Evolutionary conservation across 1,140 invertebrate genomes (phyloP).

Genomic region (Drosophila pectinifera): DNA sequence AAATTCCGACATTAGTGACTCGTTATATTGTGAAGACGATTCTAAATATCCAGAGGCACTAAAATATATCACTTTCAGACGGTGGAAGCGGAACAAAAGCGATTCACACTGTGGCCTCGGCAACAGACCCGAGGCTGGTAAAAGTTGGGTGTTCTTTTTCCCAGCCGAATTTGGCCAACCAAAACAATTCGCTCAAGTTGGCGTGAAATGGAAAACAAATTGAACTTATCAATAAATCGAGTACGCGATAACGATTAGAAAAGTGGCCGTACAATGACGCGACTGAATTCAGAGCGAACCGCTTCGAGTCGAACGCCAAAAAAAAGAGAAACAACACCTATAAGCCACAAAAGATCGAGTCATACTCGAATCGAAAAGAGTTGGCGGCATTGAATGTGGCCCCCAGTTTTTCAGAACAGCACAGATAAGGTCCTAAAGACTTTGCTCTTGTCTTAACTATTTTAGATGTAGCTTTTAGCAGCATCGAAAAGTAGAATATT

Average conservation of each 20-base stretch:
- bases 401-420: constrained; percentile 11
- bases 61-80: constrained; percentile 10
- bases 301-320: background rate
- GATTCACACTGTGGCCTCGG: constrained; percentile 6
- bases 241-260: constrained; percentile 71
- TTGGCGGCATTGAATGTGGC: constrained; percentile 20
- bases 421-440: constrained; percentile 51
- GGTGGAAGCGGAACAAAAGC: background rate
- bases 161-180: constrained; percentile 43
- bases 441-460: constrained; percentile 34
- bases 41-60: background rate
- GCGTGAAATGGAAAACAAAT: constrained; percentile 80
- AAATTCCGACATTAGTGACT: constrained; percentile 7
- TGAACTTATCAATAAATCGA: constrained; percentile 80
- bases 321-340: constrained; percentile 1
- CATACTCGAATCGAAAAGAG: constrained; percentile 1
- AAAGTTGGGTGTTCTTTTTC: constrained; percentile 27
- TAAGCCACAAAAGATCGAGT: constrained; percentile 13
- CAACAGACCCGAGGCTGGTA: constrained; percentile 1
- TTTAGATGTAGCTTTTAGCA: background rate
- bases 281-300: constrained; percentile 12
- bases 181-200: constrained; percentile 76
- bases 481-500: background rate
- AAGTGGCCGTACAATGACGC: constrained; percentile 41
- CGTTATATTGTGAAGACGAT: background rate